Conservation (phyloP, 2,113 vertebrate species). For the Ptyas mucosa region DNA sequence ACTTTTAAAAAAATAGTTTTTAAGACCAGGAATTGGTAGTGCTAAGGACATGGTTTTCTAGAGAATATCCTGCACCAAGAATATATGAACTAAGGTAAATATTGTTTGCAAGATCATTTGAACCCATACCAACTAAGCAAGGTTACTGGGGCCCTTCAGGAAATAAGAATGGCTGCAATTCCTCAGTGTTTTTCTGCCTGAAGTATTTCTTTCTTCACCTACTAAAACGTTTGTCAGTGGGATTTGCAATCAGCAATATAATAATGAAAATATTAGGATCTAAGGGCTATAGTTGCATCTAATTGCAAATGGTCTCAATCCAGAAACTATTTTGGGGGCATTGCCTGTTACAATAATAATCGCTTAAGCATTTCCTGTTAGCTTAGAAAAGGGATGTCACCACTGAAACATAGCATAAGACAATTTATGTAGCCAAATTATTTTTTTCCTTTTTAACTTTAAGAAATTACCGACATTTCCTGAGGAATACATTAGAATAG, state of each 20-base stretch:
- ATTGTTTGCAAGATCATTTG: background rate
- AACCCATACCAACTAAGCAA: background rate
- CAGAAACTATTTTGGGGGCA: background rate
- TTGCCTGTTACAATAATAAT: background rate
- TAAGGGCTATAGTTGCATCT: background rate
- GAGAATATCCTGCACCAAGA: background rate
- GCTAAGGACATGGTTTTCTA: background rate
- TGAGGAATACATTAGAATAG: background rate
- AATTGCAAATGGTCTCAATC: background rate
- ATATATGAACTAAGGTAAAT: background rate
- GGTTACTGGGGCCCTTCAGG: background rate
- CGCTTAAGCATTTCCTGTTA: background rate
- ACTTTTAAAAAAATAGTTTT: background rate
- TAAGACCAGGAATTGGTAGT: background rate
- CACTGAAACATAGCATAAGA: background rate
- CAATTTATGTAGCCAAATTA: background rate
- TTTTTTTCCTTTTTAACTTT: background rate
- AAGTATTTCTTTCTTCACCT: background rate
- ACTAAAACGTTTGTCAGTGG: background rate
- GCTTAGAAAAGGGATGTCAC: background rate
- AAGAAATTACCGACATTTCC: background rate
- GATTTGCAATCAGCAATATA: background rate
- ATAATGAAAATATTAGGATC: fast-evolving
- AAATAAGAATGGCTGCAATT: background rate
- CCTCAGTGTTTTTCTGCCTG: background rate